Conservation (phyloP, 1,140 invertebrate species). For the Drosophila pandora region DNA sequence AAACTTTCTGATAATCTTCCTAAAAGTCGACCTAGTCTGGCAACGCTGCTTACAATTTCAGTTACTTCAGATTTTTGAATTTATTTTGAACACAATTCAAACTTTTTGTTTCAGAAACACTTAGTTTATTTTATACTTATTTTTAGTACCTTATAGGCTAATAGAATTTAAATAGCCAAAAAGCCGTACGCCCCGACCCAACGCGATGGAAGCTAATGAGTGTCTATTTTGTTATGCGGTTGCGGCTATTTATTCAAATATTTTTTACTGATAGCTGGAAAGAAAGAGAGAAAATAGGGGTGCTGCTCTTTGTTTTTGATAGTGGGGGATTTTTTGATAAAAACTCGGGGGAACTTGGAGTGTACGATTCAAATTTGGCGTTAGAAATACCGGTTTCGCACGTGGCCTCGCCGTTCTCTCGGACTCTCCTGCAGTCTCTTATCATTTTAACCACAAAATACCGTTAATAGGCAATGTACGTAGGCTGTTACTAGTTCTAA, state of each 20-base stretch:
- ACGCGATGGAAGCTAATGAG: constrained; percentile 28
- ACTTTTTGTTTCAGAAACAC: background rate
- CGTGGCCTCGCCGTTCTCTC: constrained; percentile 6
- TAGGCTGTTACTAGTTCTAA: constrained; percentile 11
- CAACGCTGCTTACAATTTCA: constrained; percentile 10
- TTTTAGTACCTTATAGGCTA: constrained; percentile 27
- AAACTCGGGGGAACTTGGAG: constrained; percentile 8
- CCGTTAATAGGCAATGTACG: constrained; percentile 6
- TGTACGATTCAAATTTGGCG: constrained; percentile 16
- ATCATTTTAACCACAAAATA: constrained; percentile 29
- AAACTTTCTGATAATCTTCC: background rate
- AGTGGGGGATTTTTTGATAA: constrained; percentile 66
- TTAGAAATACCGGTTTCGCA: constrained; percentile 22
- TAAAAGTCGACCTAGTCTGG: constrained; percentile 8
- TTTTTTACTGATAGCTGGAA: constrained; percentile 37
- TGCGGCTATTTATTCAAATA: constrained; percentile 58
- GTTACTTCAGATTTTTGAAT: background rate
- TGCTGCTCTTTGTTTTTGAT: constrained; percentile 10
- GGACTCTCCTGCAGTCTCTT: constrained; percentile 5
- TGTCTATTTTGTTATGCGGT: constrained; percentile 37
- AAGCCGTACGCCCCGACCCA: constrained; percentile 4
- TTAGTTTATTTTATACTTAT: background rate
- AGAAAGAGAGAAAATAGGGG: constrained; percentile 7
- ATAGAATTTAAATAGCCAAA: constrained; percentile 27
- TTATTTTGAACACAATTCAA: background rate